Percentiles rank a stretch among this genome's conserved stretches.
phyloP scores from a whole-genome alignment of 1,140 invertebrate species.

The Ooceraea biroi region DNA sequence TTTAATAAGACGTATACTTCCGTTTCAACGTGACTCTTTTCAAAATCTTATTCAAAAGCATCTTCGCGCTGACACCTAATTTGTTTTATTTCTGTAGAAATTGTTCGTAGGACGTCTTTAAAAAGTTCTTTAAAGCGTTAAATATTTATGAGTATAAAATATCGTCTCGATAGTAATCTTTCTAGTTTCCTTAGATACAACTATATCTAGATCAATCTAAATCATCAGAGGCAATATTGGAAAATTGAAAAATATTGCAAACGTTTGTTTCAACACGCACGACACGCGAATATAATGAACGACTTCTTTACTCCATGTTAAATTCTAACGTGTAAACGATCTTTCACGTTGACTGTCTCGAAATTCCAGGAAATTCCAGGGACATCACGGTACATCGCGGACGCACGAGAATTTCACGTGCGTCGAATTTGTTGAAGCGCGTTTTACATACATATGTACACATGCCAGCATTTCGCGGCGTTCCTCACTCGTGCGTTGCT shows the following conservation, averaged over 20 bases:
- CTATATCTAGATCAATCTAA: no score
- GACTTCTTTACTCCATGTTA: constrained; percentile 59
- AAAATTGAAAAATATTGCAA: neutral
- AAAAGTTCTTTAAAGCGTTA: no score
- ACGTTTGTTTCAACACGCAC: neutral
- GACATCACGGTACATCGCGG: constrained; percentile 46
- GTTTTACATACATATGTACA: constrained; percentile 6
- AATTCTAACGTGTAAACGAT: constrained; percentile 41
- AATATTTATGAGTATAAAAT: no score
- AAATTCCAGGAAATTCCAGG: constrained; percentile 69
- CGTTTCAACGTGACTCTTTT: neutral
- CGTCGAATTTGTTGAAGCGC: constrained; percentile 65
- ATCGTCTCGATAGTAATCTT: no score
- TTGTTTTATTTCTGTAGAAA: neutral
- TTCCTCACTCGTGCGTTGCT: constrained; percentile 18
- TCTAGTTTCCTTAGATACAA: no score
- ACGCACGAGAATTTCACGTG: constrained; percentile 63
- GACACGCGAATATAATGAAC: constrained; percentile 32
- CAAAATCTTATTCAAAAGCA: neutral
- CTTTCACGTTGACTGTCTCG: constrained; percentile 34
- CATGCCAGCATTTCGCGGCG: constrained; percentile 28
- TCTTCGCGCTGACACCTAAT: neutral
- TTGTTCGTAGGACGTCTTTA: neutral
- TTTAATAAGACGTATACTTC: neutral
- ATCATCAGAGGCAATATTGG: neutral